A percentile compares a stretch with the other conserved stretches of the same genome.
phyloP scores from a whole-genome alignment of 1,140 invertebrate genomes.

The Drosophila micromelanica region DNA sequence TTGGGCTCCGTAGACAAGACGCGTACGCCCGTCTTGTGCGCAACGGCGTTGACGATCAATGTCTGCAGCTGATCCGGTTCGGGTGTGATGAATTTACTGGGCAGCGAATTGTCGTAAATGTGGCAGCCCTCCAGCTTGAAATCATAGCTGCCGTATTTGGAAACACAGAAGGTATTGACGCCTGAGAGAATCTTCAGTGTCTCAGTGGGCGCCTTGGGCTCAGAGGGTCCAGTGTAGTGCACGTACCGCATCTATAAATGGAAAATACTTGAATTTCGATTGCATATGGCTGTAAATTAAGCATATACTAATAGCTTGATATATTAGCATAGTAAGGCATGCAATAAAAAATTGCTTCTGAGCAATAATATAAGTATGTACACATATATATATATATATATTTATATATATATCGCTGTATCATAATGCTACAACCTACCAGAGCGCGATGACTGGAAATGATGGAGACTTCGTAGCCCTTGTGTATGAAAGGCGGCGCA shows the following conservation, averaged over 20 bases:
- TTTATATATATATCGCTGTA: no score
- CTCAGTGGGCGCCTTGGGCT: slow-evolving; percentile 50
- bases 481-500: slow-evolving; percentile 90
- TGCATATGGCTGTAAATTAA: no score
- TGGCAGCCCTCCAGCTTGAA: slow-evolving; percentile 94
- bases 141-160: slow-evolving; percentile 89
- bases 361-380: no score
- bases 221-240: slow-evolving; percentile 49
- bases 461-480: slow-evolving; percentile 89
- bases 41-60: slow-evolving; percentile 81
- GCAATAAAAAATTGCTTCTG: no score
- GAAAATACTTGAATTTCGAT: not conserved
- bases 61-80: slow-evolving; percentile 73
- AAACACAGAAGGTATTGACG: slow-evolving; percentile 88
- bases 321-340: no score
- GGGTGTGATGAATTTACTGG: slow-evolving; percentile 70
- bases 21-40: slow-evolving; percentile 85
- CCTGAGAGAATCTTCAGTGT: slow-evolving; percentile 83
- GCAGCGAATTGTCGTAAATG: slow-evolving; percentile 87
- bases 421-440: slow-evolving; percentile 31
- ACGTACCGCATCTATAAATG: slow-evolving; percentile 68
- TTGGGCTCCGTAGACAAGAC: slow-evolving; percentile 82
- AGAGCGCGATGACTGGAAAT: slow-evolving; percentile 89
- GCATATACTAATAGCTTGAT: no score
- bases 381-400: no score